phyloP scores from a whole-genome alignment of 2,113 vertebrate species.

The Telmatochromis sp. region DNA sequence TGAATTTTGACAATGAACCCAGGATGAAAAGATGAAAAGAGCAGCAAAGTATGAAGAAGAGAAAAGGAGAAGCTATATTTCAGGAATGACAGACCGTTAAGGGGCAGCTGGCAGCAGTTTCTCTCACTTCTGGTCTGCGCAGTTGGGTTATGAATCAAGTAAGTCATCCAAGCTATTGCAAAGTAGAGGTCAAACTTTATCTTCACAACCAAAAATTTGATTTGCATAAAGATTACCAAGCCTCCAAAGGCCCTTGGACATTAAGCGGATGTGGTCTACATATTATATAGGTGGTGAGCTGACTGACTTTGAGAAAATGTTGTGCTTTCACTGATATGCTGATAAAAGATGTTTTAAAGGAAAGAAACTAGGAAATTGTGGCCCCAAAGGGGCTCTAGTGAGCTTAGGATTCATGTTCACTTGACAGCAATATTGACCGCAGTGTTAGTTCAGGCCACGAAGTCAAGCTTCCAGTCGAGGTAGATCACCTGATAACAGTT shows the following conservation, averaged over 20 bases:
- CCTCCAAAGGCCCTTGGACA: neutral
- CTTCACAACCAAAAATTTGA: constrained; percentile 22
- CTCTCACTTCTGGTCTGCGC: constrained; percentile 23
- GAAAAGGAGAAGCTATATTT: neutral
- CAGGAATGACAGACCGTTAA: constrained; percentile 27
- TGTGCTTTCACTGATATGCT: neutral
- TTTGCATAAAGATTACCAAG: constrained; percentile 21
- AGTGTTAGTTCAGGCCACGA: neutral
- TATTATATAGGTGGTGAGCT: neutral
- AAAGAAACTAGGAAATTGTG: neutral
- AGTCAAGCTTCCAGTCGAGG: neutral
- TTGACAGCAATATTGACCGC: neutral
- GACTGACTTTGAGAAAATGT: neutral
- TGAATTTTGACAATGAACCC: constrained; percentile 2
- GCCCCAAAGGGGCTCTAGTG: neutral
- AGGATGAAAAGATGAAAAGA: neutral
- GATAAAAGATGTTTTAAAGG: neutral
- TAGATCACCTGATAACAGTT: neutral
- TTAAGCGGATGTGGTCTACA: neutral
- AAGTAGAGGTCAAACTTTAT: constrained; percentile 41
- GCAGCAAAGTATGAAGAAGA: neutral
- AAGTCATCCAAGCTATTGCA: neutral
- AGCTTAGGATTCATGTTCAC: neutral
- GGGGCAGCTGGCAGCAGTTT: constrained; percentile 15
- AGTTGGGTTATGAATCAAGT: constrained; percentile 31